Percentiles rank a stretch among this genome's conserved stretches.
Conservation (phyloP, 2,888 invertebrate genomes). For the Callyntrura guangdongensis region DNA sequence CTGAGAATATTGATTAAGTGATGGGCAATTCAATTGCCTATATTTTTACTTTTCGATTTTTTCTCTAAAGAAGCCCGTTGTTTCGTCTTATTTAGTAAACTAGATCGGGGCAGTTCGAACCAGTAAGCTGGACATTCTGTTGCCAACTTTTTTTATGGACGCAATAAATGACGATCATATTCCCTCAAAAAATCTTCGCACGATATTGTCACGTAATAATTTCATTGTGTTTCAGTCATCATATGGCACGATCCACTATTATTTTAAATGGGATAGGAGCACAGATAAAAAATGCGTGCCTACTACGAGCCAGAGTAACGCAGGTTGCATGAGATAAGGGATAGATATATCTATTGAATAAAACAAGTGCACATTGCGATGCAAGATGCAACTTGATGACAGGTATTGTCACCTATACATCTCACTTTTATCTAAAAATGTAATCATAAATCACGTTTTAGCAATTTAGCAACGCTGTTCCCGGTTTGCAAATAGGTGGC, state of each 20-base stretch:
- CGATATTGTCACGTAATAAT: constrained; percentile 27
- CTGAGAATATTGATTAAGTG: constrained; percentile 54
- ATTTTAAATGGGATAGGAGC: not conserved
- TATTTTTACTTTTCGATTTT: constrained; percentile 52
- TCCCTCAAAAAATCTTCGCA: constrained; percentile 6
- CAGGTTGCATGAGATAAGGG: not conserved
- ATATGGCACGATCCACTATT: constrained; percentile 41
- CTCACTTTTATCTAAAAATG: constrained; percentile 35
- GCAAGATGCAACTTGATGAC: constrained; percentile 45
- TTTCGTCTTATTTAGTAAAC: constrained; percentile 49
- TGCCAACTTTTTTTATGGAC: constrained; percentile 51
- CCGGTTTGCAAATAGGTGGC: constrained; percentile 27
- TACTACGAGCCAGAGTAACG: not conserved
- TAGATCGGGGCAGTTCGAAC: constrained; percentile 59
- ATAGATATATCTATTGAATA: not conserved
- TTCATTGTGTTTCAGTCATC: constrained; percentile 34
- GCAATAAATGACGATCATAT: not conserved
- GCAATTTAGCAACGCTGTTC: constrained; percentile 23
- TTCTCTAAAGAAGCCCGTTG: constrained; percentile 41
- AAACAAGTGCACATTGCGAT: not conserved
- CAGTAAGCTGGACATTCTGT: constrained; percentile 69
- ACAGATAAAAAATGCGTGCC: not conserved
- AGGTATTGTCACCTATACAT: constrained; percentile 33
- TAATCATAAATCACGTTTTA: constrained; percentile 26
- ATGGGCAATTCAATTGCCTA: constrained; percentile 61